Evolutionary conservation across 2,888 invertebrate genomes (phyloP).

Genomic region (Rhingia rostrata): DNA sequence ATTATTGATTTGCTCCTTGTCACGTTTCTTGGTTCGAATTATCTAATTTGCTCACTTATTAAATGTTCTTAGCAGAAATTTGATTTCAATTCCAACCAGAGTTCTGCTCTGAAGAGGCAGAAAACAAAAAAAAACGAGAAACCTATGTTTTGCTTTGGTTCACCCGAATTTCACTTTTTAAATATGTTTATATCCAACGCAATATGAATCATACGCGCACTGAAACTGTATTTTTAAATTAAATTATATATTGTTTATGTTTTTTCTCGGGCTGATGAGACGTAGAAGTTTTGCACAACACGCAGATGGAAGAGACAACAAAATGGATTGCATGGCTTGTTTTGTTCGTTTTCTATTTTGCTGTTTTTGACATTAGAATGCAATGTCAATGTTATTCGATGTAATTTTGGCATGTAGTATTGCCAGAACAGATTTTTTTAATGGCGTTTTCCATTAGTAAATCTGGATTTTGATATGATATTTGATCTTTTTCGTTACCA

Average conservation of each 20-base stretch:
- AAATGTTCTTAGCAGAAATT: slow-evolving; percentile 49
- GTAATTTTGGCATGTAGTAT: slow-evolving; percentile 31
- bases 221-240: slow-evolving; percentile 64
- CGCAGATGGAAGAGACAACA: slow-evolving; percentile 46
- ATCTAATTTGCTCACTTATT: slow-evolving; percentile 23
- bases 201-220: slow-evolving; percentile 61
- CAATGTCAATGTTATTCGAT: slow-evolving; percentile 56
- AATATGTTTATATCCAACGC: slow-evolving; percentile 41
- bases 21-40: slow-evolving; percentile 6
- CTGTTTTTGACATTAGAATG: slow-evolving; percentile 55
- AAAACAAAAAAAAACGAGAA: slow-evolving; percentile 13
- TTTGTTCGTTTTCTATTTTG: slow-evolving; percentile 36
- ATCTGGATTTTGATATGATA: no score
- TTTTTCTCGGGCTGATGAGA: background rate
- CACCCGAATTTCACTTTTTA: slow-evolving; percentile 15
- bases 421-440: no score
- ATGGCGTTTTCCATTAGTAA: no score
- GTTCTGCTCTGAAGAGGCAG: slow-evolving; percentile 11
- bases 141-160: slow-evolving; percentile 42
- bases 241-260: slow-evolving; percentile 41
- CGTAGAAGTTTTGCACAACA: slow-evolving; percentile 30
- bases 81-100: slow-evolving; percentile 8
- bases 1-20: slow-evolving; percentile 6
- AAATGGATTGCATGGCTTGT: slow-evolving; percentile 42
- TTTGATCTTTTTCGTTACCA: no score